These are phyloP conservation scores for Seriola quinqueradiata DNA, from an alignment of 2,113 vertebrate species.

Conservation along the genomic window DNA sequence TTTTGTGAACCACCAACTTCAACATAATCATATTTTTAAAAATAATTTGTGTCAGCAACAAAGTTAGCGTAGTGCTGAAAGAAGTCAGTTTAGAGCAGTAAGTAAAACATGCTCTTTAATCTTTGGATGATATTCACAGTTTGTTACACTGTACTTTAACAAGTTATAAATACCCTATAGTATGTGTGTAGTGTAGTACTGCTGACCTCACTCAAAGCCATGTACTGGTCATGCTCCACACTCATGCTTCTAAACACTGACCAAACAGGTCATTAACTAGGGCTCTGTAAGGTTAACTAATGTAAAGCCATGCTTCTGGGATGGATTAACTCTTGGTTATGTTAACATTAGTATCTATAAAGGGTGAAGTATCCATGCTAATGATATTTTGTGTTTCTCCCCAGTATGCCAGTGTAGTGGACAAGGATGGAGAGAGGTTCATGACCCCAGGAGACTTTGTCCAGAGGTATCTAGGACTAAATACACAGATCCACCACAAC, in stretches of 20 bases:
- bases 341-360: not conserved
- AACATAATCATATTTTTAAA: not conserved
- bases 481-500: constrained; percentile 92
- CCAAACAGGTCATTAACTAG: not conserved
- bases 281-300: constrained; percentile 4
- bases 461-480: constrained; percentile 93
- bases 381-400: not conserved
- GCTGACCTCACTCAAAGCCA: not conserved
- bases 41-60: not conserved
- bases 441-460: constrained; percentile 98
- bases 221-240: not conserved
- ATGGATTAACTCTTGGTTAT: constrained; percentile 8
- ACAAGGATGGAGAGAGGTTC: constrained; percentile 94
- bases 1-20: not conserved
- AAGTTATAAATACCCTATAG: not conserved
- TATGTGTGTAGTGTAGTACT: not conserved
- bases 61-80: not conserved
- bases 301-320: not conserved
- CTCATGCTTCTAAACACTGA: not conserved
- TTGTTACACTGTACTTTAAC: not conserved
- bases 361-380: not conserved
- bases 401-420: constrained; percentile 91
- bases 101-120: not conserved
- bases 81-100: not conserved
- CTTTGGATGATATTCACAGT: no score